Base-by-base conservation (phyloP, 2,888 invertebrate genomes). In the Acanthosepion pharaonis region DNA sequence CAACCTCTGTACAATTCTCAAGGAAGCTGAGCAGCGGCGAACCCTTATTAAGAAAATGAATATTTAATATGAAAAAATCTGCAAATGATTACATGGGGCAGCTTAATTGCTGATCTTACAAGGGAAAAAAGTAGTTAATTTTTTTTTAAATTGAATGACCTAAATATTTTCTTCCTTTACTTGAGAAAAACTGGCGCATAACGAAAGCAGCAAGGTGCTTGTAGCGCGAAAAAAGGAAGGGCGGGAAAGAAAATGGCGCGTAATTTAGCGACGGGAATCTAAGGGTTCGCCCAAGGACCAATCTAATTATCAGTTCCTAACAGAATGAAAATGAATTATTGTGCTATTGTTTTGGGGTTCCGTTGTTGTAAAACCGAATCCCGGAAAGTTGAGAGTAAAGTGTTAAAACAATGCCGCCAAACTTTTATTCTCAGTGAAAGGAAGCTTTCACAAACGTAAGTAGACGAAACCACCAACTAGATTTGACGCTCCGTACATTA, bases 21-120 rank as follows among this genome's bases (percentile, higher is more conserved):
- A 78, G n/a, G 78, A 78, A 78, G n/a, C 78, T n/a, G n/a, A 78
- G 15, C 78, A n/a, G n/a, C 78, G 78, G n/a, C 78, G 18, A n/a
- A 33, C 78, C 78, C 78, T 78, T 78, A 78, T 78, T 78, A 78
- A 78, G 78, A 78, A 78, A 78, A 78, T 78, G 78, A 78, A 78
- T 78, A 78, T 78, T 78, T 78, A 78, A 78, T 78, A 78, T 78
- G n/a, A 78, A 78, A 78, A 78, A 78, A 78, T 78, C 78, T 78
- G n/a, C 78, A 33, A 78, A 78, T 78, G 78, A 78, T 78, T 78
- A 78, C n/a, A 78, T 78, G n/a, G 78, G 78, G n/a, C n/a, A n/a
- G 15, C 78, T 33, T 78, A 78, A 78, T 78, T 78, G 78, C 78
- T 78, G 78, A 78, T 78, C 78, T 78, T 33, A 78, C n/a, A 78